Base-by-base conservation (phyloP, 2,888 invertebrate species). In the Drymonia ruficornis region DNA sequence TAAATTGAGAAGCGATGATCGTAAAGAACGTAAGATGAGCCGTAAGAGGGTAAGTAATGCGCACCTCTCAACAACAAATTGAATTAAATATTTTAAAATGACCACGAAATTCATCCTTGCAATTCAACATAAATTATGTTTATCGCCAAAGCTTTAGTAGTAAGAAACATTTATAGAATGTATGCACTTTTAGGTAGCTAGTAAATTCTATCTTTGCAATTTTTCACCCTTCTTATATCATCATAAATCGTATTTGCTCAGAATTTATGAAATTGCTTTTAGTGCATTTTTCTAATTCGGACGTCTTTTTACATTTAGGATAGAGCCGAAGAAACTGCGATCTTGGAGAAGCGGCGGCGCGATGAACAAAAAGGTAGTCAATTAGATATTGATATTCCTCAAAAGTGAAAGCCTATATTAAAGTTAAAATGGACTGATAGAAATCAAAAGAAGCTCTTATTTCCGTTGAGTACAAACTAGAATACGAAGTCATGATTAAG, bases 21-120 rank as follows among this genome's bases (percentile, higher is more conserved):
- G 96, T 67, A 96, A 96, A 88, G 97, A 97, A 86, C 94, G 96
- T 79, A 97, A 97, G 91, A 89, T 96, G 78, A 96, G 95, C 52
- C 94, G 97, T 28, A 97, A 97, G 84, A 94, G 97, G 91, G 96
- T 96, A 90, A 89, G 93, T 81, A 11, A 19, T 61, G 49, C 48
- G 29, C 19, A 43, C 43, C 48, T 48, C 38, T 48, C 40, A 45
- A 50, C 44, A 6, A 40, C 16, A 40, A 40, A 34, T 36, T 12
- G 36, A 36, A 36, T 36, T 13, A 13, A 13, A 9, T n/a, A n/a
- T 12, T 12, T 31, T 31, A 31, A 31, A 8, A 36, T 36, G 36
- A 6, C 9, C 36, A 23, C 23, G 23, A 23, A 6, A 1, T 36
- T 36, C 13, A 5, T n/a, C 13, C 11, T 12, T 36, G 36, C 36